Conservation (phyloP, 1,140 invertebrate species). For the Sycophila sp. region DNA sequence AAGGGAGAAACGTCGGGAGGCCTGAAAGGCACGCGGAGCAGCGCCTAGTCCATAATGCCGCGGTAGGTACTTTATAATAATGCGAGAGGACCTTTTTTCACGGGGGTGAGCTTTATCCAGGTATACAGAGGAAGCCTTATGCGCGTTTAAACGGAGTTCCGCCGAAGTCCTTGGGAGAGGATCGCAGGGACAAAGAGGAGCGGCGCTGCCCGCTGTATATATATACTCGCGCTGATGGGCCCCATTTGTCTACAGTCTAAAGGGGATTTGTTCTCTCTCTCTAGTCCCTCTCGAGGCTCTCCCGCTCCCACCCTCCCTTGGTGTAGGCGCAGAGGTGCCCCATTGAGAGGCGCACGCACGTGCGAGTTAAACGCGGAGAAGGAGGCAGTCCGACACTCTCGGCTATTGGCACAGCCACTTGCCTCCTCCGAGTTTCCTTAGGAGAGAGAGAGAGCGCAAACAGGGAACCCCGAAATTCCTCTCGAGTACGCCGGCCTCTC, state of each 20-base stretch:
- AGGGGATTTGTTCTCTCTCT: not conserved
- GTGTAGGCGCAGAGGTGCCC: not conserved
- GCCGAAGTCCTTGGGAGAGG: constrained; percentile 6
- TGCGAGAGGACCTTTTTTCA: not conserved
- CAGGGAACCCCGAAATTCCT: constrained; percentile 26
- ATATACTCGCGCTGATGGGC: not conserved
- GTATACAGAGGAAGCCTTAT: no score
- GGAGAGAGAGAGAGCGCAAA: not conserved
- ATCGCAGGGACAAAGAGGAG: not conserved
- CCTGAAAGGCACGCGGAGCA: not conserved
- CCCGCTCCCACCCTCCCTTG: not conserved
- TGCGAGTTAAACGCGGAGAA: not conserved
- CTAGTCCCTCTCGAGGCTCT: not conserved
- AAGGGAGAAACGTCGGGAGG: not conserved
- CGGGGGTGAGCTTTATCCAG: not conserved
- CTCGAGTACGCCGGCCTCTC: not conserved
- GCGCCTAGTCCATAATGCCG: constrained; percentile 6
- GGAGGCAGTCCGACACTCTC: no score
- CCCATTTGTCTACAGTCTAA: constrained; percentile 17
- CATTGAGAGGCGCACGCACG: not conserved
- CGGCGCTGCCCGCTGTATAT: not conserved
- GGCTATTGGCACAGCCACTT: not conserved
- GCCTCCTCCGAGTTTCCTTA: not conserved
- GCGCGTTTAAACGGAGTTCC: not conserved
- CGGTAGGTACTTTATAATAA: constrained; percentile 25